These are phyloP conservation scores for Drosophila trapezifrons DNA, from an alignment of 1,140 invertebrate species.

Conservation along the genomic window DNA sequence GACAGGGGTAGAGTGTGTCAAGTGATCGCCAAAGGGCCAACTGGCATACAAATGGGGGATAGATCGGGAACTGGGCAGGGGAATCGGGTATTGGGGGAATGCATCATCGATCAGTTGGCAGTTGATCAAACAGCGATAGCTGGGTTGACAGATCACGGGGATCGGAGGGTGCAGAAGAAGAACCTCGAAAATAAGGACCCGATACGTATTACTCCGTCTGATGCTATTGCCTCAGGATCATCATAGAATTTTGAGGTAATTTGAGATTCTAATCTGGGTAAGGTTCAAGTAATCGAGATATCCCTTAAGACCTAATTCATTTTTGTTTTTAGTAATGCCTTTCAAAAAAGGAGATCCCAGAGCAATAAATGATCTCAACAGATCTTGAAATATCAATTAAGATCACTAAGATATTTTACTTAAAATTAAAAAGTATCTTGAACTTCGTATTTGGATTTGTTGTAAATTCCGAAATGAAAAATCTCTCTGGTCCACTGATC, in stretches of 20 bases:
- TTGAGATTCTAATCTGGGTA: neutral
- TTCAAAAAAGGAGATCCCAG: too few species aligned
- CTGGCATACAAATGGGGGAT: constrained; percentile 19
- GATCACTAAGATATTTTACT: too few species aligned
- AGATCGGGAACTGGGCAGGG: neutral
- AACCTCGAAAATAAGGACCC: neutral
- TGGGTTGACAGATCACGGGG: constrained; percentile 1
- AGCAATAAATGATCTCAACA: too few species aligned
- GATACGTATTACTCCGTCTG: neutral
- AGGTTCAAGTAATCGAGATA: too few species aligned
- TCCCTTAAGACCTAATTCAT: too few species aligned
- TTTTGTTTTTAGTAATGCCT: too few species aligned
- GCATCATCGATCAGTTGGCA: constrained; percentile 40
- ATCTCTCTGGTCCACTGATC: constrained; percentile 17
- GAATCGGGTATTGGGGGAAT: constrained; percentile 1
- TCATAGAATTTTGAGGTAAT: neutral
- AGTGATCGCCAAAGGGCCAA: constrained; percentile 54
- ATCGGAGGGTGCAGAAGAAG: neutral
- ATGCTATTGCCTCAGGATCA: neutral
- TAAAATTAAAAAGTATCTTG: too few species aligned
- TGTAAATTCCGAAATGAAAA: neutral
- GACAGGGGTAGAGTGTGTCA: constrained; percentile 49
- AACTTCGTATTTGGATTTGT: neutral
- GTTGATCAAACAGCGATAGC: constrained; percentile 33
- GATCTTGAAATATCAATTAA: too few species aligned